Percentiles rank a stretch among this genome's conserved stretches.
phyloP scores from a whole-genome alignment of 2,797 vertebrate genomes.

The Sylvia borin region DNA sequence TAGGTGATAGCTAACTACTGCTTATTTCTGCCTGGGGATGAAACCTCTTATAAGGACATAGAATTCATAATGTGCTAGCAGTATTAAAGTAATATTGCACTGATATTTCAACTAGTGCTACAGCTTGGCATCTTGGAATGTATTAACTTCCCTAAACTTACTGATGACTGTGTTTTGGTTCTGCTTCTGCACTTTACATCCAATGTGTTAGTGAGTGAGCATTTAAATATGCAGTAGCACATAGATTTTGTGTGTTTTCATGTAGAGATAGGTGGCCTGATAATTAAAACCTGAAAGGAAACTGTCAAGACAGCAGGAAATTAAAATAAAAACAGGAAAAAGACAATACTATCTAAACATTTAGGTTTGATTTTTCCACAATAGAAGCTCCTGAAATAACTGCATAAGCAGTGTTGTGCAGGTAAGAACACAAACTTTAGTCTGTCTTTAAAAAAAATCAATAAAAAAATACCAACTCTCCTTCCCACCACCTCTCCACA shows the following conservation, averaged over 20 bases:
- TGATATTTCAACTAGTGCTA: neutral
- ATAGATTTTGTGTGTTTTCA: neutral
- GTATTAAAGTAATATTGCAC: neutral
- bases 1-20: neutral
- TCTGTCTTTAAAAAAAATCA: neutral
- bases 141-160: neutral
- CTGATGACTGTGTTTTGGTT: neutral
- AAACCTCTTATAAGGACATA: neutral
- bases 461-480: neutral
- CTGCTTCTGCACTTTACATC: neutral
- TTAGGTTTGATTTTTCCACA: neutral
- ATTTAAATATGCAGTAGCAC: neutral
- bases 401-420: neutral
- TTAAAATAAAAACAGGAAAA: neutral
- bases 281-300: neutral
- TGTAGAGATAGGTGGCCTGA: neutral
- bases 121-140: neutral
- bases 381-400: neutral
- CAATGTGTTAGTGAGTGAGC: neutral
- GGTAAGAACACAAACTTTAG: neutral
- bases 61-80: neutral
- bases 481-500: rapidly evolving
- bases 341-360: neutral
- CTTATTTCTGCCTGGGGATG: neutral
- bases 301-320: neutral